A percentile compares a stretch with the other conserved stretches of the same genome.
Conservation (phyloP, 2,888 invertebrate genomes). For the Palloptera scutellata region DNA sequence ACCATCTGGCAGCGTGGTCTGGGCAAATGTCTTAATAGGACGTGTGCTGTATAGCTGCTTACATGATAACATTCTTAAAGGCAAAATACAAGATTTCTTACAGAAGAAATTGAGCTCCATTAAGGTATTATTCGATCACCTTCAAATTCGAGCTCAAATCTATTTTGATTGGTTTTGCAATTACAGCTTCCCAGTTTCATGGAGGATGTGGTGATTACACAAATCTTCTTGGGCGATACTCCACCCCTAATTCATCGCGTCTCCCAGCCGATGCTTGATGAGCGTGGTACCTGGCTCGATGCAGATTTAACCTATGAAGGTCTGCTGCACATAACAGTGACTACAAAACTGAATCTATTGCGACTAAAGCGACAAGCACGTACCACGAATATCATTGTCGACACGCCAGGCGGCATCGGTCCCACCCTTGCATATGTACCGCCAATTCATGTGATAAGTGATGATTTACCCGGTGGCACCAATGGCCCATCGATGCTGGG, state of each 20-base stretch:
- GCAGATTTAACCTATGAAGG: constrained; percentile 80
- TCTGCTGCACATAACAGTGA: constrained; percentile 77
- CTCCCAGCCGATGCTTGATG: constrained; percentile 74
- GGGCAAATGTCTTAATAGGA: constrained; percentile 61
- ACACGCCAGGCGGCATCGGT: constrained; percentile 30
- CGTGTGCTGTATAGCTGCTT: constrained; percentile 60
- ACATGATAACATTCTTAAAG: constrained; percentile 52
- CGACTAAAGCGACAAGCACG: constrained; percentile 56
- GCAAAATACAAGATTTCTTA: constrained; percentile 59
- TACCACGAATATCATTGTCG: background rate
- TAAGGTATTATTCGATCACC: constrained; percentile 46
- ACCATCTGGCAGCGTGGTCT: constrained; percentile 62
- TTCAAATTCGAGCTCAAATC: background rate
- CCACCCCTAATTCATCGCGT: constrained; percentile 71
- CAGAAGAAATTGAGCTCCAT: constrained; percentile 63
- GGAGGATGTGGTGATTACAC: constrained; percentile 78
- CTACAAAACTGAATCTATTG: constrained; percentile 78
- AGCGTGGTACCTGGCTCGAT: constrained; percentile 85
- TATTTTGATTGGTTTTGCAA: background rate
- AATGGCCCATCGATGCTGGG: background rate
- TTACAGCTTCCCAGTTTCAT: constrained; percentile 82
- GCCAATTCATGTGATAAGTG: constrained; percentile 31
- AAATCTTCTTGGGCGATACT: constrained; percentile 74
- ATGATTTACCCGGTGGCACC: constrained; percentile 29
- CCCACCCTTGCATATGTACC: constrained; percentile 30